Percentiles rank a stretch among this genome's conserved stretches.
These are phyloP conservation scores for Amphilophus citrinellus DNA, from an alignment of 2,113 vertebrate species.

Conservation along the genomic window DNA sequence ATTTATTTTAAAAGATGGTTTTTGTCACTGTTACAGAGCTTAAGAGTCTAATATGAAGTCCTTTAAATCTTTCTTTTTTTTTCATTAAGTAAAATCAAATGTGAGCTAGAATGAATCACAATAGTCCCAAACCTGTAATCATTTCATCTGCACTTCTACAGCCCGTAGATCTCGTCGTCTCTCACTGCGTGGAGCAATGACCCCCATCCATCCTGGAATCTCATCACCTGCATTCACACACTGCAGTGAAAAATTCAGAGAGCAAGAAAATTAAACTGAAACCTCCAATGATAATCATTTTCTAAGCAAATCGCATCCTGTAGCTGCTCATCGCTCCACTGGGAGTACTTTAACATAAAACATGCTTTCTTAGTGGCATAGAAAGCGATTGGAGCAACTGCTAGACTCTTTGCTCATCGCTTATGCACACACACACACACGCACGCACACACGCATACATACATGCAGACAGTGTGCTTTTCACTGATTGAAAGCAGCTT, in stretches of 20 bases:
- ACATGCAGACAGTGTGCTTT: background rate
- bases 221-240: constrained; percentile 39
- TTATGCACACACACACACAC: background rate
- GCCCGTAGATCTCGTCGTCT: background rate
- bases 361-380: constrained; percentile 31
- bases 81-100: constrained; percentile 19
- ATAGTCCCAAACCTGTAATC: constrained; percentile 5
- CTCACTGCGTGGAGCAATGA: background rate
- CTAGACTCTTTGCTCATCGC: constrained; percentile 23
- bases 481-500: constrained; percentile 6
- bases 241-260: constrained; percentile 30
- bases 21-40: background rate
- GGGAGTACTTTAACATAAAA: constrained; percentile 54
- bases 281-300: constrained; percentile 55
- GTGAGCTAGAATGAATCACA: background rate
- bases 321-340: constrained; percentile 55
- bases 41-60: background rate
- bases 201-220: constrained; percentile 35
- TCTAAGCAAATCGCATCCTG: constrained; percentile 50
- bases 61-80: background rate
- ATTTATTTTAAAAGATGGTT: background rate
- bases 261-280: constrained; percentile 62
- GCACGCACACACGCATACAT: background rate
- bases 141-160: background rate
- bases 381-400: constrained; percentile 48